Conservation (phyloP, 2,888 invertebrate species). For the Drosophila greeni region DNA sequence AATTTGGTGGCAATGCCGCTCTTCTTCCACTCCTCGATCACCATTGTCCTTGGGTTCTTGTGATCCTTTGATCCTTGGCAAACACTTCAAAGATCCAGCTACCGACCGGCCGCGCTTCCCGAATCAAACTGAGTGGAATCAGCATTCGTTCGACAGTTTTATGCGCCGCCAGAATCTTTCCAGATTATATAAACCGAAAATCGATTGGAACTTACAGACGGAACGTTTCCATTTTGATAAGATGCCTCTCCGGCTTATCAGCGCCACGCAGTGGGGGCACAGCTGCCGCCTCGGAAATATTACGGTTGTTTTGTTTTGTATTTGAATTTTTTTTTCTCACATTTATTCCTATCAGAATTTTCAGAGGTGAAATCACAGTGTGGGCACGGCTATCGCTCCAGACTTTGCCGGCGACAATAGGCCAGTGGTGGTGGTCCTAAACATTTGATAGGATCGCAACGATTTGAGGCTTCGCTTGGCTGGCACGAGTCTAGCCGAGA, state of each 20-base stretch:
- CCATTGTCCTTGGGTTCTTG: slow-evolving; percentile 52
- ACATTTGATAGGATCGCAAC: slow-evolving; percentile 1
- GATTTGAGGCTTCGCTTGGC: slow-evolving; percentile 12
- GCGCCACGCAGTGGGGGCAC: neutral
- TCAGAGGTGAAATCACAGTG: slow-evolving; percentile 8
- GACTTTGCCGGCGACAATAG: slow-evolving; percentile 8
- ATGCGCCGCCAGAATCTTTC: slow-evolving; percentile 17
- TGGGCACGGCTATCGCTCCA: slow-evolving; percentile 5
- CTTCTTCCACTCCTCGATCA: slow-evolving; percentile 73
- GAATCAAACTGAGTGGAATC: slow-evolving; percentile 20
- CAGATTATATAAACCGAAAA: slow-evolving; percentile 39
- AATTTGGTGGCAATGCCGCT: slow-evolving; percentile 76
- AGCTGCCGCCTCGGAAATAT: slow-evolving; percentile 21
- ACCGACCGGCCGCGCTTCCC: slow-evolving; percentile 9
- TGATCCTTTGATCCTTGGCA: neutral
- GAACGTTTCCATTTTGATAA: slow-evolving; percentile 46
- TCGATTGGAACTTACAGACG: slow-evolving; percentile 11
- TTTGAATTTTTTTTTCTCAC: slow-evolving; percentile 5
- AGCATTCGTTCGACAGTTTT: slow-evolving; percentile 13
- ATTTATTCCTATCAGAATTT: slow-evolving; percentile 7
- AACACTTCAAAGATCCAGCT: neutral
- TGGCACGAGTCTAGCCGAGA: slow-evolving; percentile 16
- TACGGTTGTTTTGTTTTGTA: slow-evolving; percentile 1
- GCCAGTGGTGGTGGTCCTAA: slow-evolving; percentile 7
- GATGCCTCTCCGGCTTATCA: slow-evolving; percentile 19